These are phyloP conservation scores for Achlya flavicornis DNA, from an alignment of 2,888 invertebrate genomes.

Conservation along the genomic window DNA sequence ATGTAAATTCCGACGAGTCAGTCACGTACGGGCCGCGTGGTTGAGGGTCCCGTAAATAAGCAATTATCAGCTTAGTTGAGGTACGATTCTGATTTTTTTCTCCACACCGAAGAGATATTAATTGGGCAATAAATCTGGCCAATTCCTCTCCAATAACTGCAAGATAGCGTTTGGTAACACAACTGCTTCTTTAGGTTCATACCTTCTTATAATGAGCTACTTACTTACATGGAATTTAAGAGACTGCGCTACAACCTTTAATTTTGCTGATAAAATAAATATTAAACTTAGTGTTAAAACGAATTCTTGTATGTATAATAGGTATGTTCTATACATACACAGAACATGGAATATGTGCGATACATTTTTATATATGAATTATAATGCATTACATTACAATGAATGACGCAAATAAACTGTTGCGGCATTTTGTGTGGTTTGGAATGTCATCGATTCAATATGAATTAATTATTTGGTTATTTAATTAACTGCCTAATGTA, in stretches of 20 bases:
- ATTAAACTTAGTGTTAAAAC: too few species aligned
- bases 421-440: not conserved
- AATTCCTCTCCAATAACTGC: slow-evolving; percentile 51
- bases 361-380: not conserved
- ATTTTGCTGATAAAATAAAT: too few species aligned
- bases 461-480: not conserved
- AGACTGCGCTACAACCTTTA: too few species aligned
- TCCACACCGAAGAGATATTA: slow-evolving; percentile 49
- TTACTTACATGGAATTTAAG: too few species aligned
- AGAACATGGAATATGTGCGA: not conserved
- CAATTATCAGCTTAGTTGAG: slow-evolving; percentile 61
- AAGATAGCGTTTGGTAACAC: slow-evolving; percentile 39
- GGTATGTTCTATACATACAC: not conserved
- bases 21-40: slow-evolving; percentile 33
- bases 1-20: slow-evolving; percentile 32
- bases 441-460: not conserved
- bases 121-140: slow-evolving; percentile 67
- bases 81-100: slow-evolving; percentile 56
- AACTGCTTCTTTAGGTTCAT: not conserved
- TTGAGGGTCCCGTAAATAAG: slow-evolving; percentile 55
- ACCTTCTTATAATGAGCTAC: not conserved
- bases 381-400: not conserved
- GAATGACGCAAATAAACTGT: not conserved
- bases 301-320: not conserved
- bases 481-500: not conserved